Conservation (phyloP, 2,888 invertebrate genomes). For the Cryptocephalus primarius region DNA sequence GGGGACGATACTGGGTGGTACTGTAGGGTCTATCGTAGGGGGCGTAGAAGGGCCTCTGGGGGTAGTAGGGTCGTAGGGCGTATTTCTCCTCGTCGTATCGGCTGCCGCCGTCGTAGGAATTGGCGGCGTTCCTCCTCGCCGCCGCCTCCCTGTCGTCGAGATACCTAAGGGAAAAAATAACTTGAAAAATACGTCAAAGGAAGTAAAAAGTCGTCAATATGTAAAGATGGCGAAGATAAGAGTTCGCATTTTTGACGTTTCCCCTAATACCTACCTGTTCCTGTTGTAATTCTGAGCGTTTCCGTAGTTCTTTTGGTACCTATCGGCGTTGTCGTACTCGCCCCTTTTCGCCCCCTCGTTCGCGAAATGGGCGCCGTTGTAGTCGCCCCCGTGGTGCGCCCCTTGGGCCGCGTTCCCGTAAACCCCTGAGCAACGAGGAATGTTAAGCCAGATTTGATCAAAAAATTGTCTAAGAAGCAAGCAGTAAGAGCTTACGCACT, state of each 20-base stretch:
- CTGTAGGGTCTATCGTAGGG: slow-evolving; percentile 1
- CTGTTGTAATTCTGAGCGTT: slow-evolving; percentile 25
- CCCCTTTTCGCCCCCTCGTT: slow-evolving; percentile 26
- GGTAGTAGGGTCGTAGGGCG: slow-evolving; percentile 10
- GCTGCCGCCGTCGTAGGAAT: slow-evolving; percentile 17
- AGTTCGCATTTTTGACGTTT: too few relatives aligned
- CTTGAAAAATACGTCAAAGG: too few relatives aligned
- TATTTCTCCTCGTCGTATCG: slow-evolving; percentile 19
- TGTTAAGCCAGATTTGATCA: slow-evolving; percentile 6
- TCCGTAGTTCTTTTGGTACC: slow-evolving; percentile 24
- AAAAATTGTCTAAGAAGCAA: too few relatives aligned
- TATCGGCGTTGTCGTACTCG: slow-evolving; percentile 27
- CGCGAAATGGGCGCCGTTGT: slow-evolving; percentile 21
- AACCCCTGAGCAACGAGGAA: slow-evolving; percentile 10
- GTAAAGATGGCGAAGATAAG: too few relatives aligned
- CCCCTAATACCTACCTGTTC: slow-evolving; percentile 13
- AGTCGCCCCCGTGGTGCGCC: slow-evolving; percentile 22
- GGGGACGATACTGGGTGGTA: slow-evolving; percentile 11
- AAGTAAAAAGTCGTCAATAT: too few relatives aligned
- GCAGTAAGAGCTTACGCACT: too few relatives aligned
- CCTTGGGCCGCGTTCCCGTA: slow-evolving; percentile 24
- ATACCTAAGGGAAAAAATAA: slow-evolving; percentile 9
- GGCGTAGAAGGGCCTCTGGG: slow-evolving; percentile 4
- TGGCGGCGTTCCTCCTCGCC: slow-evolving; percentile 17
- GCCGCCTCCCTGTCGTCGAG: slow-evolving; percentile 23